Base-by-base conservation (phyloP, 2,888 invertebrate genomes). In the Hemistola chrysoprasaria region DNA sequence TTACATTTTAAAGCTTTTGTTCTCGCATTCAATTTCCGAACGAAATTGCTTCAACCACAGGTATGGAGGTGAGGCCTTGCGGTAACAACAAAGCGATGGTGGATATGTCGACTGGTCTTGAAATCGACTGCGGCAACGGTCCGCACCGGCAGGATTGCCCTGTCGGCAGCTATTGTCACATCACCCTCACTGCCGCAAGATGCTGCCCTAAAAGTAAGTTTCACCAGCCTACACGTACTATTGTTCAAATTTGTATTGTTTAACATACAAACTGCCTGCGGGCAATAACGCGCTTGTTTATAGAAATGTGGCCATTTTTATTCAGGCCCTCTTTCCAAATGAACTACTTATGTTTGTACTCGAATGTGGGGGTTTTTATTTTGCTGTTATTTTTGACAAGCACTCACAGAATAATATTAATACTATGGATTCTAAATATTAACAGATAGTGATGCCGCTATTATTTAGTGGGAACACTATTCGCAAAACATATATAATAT, bases 21-120 rank as follows among this genome's bases (percentile, higher is more conserved):
- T 37, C 26, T 36, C 25, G 32, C 36, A 46, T 28, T 41, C 27
- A 34, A 37, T 45, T 34, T 45, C 23, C 11, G 37, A 59, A 59
- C 59, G 22, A 54, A 59, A 49, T 55, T 36, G 54, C 59, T 35
- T 48, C 45, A 58, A 65, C 57, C 60, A 52, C 77, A 90, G 90
- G 96, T 93, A 93, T 94, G 92, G 94, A 95, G 80, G 94, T 95
- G 39, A 93, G 95, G 62, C 95, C 96, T 5, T 97, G 97, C 80
- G 96, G 97, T 29, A 94, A 93, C 67, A 90, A 92, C 56, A 90
- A 92, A 58, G 95, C 96, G 7, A 85, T 97, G 71, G 81, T 92
- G 47, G 94, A 95, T 78, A 89, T 91, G 28, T 75, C 84, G 22
- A 94, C 94, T 28, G 93, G 92, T 30, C 91, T 91, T 51, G 96